Percentiles rank a stretch among this genome's conserved stretches.
Conservation (phyloP, 1,140 invertebrate species). For the Gryllus bimaculatus region DNA sequence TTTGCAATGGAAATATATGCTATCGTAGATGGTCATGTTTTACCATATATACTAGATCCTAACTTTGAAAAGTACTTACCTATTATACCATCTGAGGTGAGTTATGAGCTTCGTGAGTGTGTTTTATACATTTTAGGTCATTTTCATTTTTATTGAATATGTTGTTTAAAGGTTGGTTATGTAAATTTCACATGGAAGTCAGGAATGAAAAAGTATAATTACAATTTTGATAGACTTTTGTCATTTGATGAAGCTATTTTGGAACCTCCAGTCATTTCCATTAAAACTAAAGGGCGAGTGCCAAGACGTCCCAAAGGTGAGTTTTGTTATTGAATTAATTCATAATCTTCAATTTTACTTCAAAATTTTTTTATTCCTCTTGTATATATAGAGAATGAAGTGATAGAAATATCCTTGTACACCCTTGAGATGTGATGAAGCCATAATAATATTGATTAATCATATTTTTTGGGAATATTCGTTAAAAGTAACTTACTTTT, state of each 20-base stretch:
- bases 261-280: conserved; percentile 75
- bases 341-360: too few relatives aligned
- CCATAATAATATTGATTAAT: too few relatives aligned
- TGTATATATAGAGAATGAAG: neutral
- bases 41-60: conserved; percentile 76
- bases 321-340: neutral
- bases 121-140: neutral
- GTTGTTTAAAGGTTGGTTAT: conserved; percentile 41
- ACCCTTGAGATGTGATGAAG: too few relatives aligned
- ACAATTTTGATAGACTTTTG: conserved; percentile 75
- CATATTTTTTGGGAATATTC: too few relatives aligned
- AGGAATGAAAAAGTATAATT: conserved; percentile 73
- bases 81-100: conserved; percentile 81
- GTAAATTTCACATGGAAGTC: conserved; percentile 91
- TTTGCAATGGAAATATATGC: conserved; percentile 80
- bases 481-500: too few relatives aligned
- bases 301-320: conserved; percentile 72
- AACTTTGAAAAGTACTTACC: conserved; percentile 81
- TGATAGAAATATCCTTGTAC: too few relatives aligned
- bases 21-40: conserved; percentile 73
- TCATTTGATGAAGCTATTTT: conserved; percentile 75
- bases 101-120: neutral
- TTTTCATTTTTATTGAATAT: neutral
- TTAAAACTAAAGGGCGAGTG: conserved; percentile 71
- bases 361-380: neutral